A percentile compares a stretch with the other conserved stretches of the same genome.
Conservation (phyloP, 64 coral and sea anemone species). For the Stichodactyla helianthus region DNA sequence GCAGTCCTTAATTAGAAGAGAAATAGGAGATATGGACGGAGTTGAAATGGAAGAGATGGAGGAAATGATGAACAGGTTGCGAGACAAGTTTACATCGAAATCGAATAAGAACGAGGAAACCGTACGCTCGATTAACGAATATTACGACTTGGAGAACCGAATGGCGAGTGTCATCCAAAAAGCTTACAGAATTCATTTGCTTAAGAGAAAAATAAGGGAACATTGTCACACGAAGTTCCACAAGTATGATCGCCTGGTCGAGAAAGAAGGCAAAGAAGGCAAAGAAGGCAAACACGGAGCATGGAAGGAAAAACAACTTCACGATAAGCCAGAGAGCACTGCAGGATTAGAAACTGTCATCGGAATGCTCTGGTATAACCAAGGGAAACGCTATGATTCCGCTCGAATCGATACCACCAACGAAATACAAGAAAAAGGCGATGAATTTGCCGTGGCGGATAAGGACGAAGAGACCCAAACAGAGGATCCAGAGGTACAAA, state of each 20-base stretch:
- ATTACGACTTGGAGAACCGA: conserved; percentile 35
- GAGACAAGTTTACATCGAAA: conserved; percentile 57
- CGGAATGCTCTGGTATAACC: conserved; percentile 83
- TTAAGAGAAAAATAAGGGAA: conserved; percentile 59
- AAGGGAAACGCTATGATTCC: conserved; percentile 45
- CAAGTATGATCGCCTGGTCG: conserved; percentile 61
- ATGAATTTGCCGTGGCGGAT: background rate
- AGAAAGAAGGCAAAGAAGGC: conserved; percentile 63
- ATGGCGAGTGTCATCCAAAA: conserved; percentile 68
- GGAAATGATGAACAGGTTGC: conserved; percentile 54
- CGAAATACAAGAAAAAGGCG: conserved; percentile 31
- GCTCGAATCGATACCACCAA: conserved; percentile 34
- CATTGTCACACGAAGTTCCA: conserved; percentile 61
- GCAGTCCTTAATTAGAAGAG: conserved; percentile 68
- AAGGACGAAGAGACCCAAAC: background rate
- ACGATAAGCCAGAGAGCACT: conserved; percentile 23
- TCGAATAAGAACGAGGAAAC: conserved; percentile 56
- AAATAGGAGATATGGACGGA: conserved; percentile 88
- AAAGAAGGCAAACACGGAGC: conserved; percentile 32
- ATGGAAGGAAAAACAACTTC: conserved; percentile 73
- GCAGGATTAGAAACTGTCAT: conserved; percentile 66
- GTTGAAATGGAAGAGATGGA: conserved; percentile 75
- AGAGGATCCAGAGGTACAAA: background rate
- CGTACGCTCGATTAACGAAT: conserved; percentile 35
- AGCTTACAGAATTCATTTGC: conserved; percentile 69